Base-by-base conservation (phyloP, 2,113 vertebrate genomes). In the Halcyon malimbica region DNA sequence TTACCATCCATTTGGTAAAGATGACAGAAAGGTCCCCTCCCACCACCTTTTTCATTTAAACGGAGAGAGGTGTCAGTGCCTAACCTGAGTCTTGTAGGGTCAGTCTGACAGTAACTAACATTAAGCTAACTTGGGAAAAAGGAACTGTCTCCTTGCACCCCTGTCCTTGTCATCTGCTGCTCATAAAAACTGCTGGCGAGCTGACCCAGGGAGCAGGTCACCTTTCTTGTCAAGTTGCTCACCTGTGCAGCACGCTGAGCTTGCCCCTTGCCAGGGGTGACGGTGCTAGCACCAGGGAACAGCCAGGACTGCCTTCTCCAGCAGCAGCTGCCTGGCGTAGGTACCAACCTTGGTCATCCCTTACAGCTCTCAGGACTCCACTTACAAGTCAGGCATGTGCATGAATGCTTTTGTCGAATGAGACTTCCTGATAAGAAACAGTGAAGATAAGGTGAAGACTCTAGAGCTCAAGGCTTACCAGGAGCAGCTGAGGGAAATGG, bases 231-330 rank as follows among this genome's bases (percentile, higher is more conserved):
- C 4, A 0, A 4, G 26, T 15, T 64, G 64, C 24, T 46, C 7
- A 2, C 67, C 68, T 5, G 3, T 2, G 3, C 11, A 4, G 29
- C 5, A 2, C 37, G 2, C 33, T 7, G 44, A 44, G 12, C 48
- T 69, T 2, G 1, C 54, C 16, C 8, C 0, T 39, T 35, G 76
- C 48, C 16, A 1, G 41, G 31, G 75, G 37, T 0, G 1, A 31
- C 2, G 1, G 26, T 28, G 44, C 44, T 4, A 11, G 37, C 41
- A 10, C 19, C 8, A 18, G 44, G 19, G 9, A 42, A 39, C 8
- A 9, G 53, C 50, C 8, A 21, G 13, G 59, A n/a, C 60, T 13
- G 3, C 33, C 19, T 10, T 20, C 17, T 37, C 37, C 65, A 64
- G 35, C 57, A 71, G 50, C 65, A 16, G 39, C 29, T 37, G 2